Conservation (phyloP, 2,797 vertebrate genomes). For the Pristis pectinata region DNA sequence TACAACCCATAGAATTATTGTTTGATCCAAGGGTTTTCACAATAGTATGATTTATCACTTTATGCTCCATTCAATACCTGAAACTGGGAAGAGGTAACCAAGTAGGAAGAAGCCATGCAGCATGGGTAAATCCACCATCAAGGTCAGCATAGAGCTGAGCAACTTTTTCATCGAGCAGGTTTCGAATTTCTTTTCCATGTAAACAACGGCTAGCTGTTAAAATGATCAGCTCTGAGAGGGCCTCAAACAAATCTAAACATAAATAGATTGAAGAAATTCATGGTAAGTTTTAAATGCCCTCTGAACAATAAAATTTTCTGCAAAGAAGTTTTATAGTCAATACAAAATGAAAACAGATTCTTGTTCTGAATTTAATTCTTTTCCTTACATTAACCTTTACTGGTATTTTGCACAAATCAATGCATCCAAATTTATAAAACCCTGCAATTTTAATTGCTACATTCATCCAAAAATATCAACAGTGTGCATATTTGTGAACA, state of each 20-base stretch:
- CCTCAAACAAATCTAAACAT: slow-evolving; percentile 81
- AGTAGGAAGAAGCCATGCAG: slow-evolving; percentile 87
- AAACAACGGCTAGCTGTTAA: slow-evolving; percentile 92
- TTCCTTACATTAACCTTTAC: not conserved
- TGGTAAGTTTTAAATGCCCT: not conserved
- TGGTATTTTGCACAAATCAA: not conserved
- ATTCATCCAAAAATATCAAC: not conserved
- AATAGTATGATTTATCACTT: not conserved
- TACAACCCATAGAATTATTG: not conserved
- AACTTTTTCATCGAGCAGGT: slow-evolving; percentile 74
- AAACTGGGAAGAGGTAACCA: slow-evolving; percentile 97
- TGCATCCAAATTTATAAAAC: not conserved
- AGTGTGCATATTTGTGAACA: not conserved
- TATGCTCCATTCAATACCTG: slow-evolving; percentile 61
- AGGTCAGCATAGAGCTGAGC: slow-evolving; percentile 89
- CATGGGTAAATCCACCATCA: slow-evolving; percentile 90
- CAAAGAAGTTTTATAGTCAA: not conserved
- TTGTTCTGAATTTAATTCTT: not conserved
- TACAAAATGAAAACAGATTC: not conserved
- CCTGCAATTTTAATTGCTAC: not conserved
- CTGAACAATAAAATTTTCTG: not conserved
- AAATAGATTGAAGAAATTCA: not conserved
- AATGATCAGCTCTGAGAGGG: slow-evolving; percentile 91
- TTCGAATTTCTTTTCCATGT: slow-evolving; percentile 86
- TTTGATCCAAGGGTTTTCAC: not conserved